Conservation (phyloP, 2,113 vertebrate genomes). For the Microcebus jonahi region DNA sequence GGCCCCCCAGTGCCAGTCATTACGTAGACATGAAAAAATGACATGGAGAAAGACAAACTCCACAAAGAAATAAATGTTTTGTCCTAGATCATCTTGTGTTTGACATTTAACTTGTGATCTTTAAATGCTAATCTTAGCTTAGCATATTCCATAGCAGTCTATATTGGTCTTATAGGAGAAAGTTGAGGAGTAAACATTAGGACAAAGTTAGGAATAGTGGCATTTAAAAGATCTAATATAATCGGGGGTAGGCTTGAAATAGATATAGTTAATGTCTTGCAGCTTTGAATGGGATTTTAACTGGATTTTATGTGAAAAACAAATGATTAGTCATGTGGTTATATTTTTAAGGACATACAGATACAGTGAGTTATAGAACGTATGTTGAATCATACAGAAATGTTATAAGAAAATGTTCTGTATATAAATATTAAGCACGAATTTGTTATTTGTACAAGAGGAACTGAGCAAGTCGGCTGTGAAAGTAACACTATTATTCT, state of each 20-base stretch:
- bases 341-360: background rate
- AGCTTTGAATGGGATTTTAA: constrained; percentile 35
- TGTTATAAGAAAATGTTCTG: background rate
- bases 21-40: background rate
- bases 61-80: constrained; percentile 7
- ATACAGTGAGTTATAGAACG: background rate
- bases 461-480: background rate
- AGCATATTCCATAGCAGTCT: background rate
- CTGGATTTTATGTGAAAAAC: constrained; percentile 17
- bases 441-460: constrained; percentile 38
- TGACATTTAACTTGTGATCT: constrained; percentile 16
- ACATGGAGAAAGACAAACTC: background rate
- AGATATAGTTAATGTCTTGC: background rate
- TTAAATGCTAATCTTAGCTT: background rate
- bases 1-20: background rate
- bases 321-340: background rate
- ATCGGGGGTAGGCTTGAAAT: background rate
- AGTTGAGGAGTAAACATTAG: background rate
- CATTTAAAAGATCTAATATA: constrained; percentile 22
- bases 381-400: constrained; percentile 7
- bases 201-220: constrained; percentile 16
- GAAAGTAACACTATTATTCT: background rate
- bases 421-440: constrained; percentile 10
- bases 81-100: background rate
- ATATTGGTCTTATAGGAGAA: background rate